Evolutionary conservation across 1,140 invertebrate genomes (phyloP).

Genomic region (Leptopilina clavipes): DNA sequence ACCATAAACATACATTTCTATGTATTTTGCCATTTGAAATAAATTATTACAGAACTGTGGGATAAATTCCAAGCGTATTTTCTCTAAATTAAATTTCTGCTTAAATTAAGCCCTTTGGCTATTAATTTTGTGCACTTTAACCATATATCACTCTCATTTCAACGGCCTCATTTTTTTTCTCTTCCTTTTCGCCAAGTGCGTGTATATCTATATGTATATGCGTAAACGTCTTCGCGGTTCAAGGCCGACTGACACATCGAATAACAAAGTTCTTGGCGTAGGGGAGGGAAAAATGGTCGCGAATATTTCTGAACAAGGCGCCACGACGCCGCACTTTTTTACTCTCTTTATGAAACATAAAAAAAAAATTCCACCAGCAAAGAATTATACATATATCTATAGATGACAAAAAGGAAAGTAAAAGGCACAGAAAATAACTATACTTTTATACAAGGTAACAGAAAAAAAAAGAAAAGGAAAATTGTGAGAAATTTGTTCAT

Average conservation of each 20-base stretch:
- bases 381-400: too few species aligned
- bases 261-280: slow-evolving; percentile 11
- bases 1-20: too few species aligned
- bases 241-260: slow-evolving; percentile 22
- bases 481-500: not conserved
- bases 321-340: not conserved
- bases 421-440: not conserved
- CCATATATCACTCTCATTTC: slow-evolving; percentile 1
- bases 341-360: not conserved
- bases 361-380: not conserved
- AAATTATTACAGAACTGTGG: not conserved
- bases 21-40: not conserved
- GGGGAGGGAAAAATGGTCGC: not conserved
- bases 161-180: slow-evolving; percentile 25
- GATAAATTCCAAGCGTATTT: not conserved
- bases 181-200: not conserved
- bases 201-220: not conserved
- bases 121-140: not conserved
- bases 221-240: slow-evolving; percentile 24
- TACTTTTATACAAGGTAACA: not conserved
- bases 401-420: not conserved
- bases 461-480: not conserved
- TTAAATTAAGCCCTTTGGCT: not conserved
- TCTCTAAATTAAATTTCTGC: slow-evolving; percentile 1
- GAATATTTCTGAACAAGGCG: slow-evolving; percentile 22